Percentiles rank a stretch among this genome's conserved stretches.
phyloP scores from a whole-genome alignment of 2,113 vertebrate species.

The Copsychus sechellarum region DNA sequence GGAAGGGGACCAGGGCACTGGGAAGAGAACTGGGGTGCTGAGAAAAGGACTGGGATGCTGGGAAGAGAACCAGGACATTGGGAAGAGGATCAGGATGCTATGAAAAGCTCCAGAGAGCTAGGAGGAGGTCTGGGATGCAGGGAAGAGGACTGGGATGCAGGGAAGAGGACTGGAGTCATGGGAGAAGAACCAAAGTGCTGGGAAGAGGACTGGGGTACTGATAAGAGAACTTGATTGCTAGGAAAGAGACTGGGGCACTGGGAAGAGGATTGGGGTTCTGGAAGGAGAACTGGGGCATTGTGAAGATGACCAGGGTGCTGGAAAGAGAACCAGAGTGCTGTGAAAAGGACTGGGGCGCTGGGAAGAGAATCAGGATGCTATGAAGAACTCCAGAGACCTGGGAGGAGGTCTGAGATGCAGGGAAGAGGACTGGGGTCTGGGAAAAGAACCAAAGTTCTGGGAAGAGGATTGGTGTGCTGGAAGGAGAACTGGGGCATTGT shows the following conservation, averaged over 20 bases:
- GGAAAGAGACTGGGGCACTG: accelerated
- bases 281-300: accelerated
- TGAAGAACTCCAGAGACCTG: too few relatives aligned
- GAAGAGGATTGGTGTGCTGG: accelerated
- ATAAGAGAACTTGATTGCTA: accelerated
- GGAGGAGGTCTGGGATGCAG: neutral
- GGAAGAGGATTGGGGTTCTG: accelerated
- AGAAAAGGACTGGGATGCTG: accelerated
- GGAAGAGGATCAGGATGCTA: neutral
- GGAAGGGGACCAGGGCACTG: neutral
- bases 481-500: accelerated
- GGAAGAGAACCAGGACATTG: accelerated
- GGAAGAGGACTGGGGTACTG: accelerated
- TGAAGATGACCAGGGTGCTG: accelerated
- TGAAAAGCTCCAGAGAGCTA: neutral
- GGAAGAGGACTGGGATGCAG: neutral
- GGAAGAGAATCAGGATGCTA: neutral
- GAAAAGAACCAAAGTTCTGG: too few relatives aligned
- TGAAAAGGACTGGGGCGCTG: accelerated
- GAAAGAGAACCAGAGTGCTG: too few relatives aligned
- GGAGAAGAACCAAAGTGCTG: accelerated
- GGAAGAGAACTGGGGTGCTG: neutral
- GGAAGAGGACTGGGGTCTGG: accelerated
- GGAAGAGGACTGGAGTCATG: accelerated
- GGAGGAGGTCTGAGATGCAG: neutral